Base-by-base conservation (phyloP, 2,113 vertebrate genomes). In the Oenanthe oenanthe region DNA sequence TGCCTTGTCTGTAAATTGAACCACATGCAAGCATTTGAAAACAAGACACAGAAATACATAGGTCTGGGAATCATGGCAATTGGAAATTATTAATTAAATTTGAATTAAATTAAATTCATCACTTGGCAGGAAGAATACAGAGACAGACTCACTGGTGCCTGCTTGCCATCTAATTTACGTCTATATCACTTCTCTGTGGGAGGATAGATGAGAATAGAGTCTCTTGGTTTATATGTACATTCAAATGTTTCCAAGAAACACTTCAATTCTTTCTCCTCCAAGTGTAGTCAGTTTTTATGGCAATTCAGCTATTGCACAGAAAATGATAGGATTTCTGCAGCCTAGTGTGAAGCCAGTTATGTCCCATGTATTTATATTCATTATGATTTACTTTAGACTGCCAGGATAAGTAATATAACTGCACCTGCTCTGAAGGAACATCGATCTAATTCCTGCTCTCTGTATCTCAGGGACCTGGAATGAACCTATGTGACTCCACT, bases 161-260 rank as follows among this genome's bases (percentile, higher is more conserved):
- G 25, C 34, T 92, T 65, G 25, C 47, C 21, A 21, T 93, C 82
- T 90, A 50, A 83, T 94, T 93, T 88, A 58, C 67, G 88, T 92
- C 58, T 82, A 13, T 68, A 88, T 88, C 15, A 20, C 70, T 82
- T 75, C 43, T 87, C 40, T 47, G 24, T 10, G 11, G 18, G 15
- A 15, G 6, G 4, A 3, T 75, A 76, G 58, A 70, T 83, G 45
- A 83, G 34, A 65, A 73, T 20, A 6, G 5, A 78, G 16, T 40
- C 16, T 78, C 50, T 80, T 77, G 38, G 36, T 85, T 79, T 54
- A 36, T 31, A 16, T n/a, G 40, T 42, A 70, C 40, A 25, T 24
- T 38, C 43, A 74, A 86, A 63, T 45, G 10, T 67, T 86, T n/a
- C 71, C 72, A 86, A 77, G 75, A 62, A 70, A 51, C 13, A 51